Evolutionary conservation across 2,888 invertebrate genomes (phyloP), one percentile per base, ranked within the genome.

Genomic region (Lasius fuliginosus): DNA sequence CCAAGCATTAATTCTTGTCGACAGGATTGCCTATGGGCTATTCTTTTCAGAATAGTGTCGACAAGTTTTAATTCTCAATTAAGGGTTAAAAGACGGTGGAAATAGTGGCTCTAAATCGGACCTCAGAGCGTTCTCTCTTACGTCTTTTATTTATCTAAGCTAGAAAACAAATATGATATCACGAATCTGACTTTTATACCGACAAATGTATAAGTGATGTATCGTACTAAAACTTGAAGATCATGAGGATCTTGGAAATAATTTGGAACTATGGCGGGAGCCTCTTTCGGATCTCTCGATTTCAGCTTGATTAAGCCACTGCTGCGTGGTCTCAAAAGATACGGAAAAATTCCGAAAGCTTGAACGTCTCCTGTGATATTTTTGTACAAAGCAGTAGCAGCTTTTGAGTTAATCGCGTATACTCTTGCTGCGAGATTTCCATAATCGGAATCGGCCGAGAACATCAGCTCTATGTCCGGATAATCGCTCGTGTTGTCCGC

Each of bases 201-300:
- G n/a, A 64, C 3, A n/a, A 64, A 64, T 36, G 40, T 23, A 49
- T 27, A 27, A 23, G 5, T 9, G 6, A 46, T 30, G 8, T 23
- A 64, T 94, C 96, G 95, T 96, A 98, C 98, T 95, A 98, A 94
- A 77, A 97, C 95, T 89, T 96, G 96, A 33, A 98, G 93, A 93
- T 99, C 99, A 53, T 96, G 94, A 0, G 97, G 97, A 91, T 98
- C 96, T 0, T 96, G 95, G 91, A 97, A 97, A 94, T 99, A 99
- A 94, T 99, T 98, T 0, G 99, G 98, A 94, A 98, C 97, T 85
- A 99, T 98, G n/a, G 96, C 94, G 0, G 99, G 98, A 88, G 97
- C 97, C 0, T 97, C 96, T 79, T 96, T 95, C 0, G 98, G 97
- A 93, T 98, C 96, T 0, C 95, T 95, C 69, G 97, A 97, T 89